Conservation (phyloP, 2,888 invertebrate species). For the Notodromas monacha region DNA sequence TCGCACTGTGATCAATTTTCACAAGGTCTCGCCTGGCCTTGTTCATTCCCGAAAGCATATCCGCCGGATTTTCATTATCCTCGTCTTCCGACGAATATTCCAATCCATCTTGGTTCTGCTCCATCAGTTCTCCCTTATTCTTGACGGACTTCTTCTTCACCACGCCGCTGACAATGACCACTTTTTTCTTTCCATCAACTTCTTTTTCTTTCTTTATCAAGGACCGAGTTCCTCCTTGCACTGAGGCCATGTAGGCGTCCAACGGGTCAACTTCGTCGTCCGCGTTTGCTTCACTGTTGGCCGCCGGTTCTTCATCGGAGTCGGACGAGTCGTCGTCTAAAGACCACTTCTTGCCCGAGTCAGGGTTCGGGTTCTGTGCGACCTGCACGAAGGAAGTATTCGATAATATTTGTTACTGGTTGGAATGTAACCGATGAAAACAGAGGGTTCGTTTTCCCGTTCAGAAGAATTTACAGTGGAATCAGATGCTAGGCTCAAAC, state of each 20-base stretch:
- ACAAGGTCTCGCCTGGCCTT: constrained; percentile 43
- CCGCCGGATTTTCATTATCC: constrained; percentile 53
- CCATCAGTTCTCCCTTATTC: constrained; percentile 86
- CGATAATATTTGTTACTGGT: too few relatives aligned
- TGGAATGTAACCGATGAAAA: too few relatives aligned
- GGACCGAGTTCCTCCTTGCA: too few relatives aligned
- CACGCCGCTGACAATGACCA: constrained; percentile 41
- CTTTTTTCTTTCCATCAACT: constrained; percentile 17
- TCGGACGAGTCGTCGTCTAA: constrained; percentile 85
- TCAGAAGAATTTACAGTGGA: too few relatives aligned
- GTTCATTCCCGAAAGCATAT: constrained; percentile 52
- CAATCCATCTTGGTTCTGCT: constrained; percentile 86
- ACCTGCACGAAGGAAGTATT: too few relatives aligned
- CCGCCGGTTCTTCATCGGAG: constrained; percentile 21
- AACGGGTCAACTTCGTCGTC: constrained; percentile 58
- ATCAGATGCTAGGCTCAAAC: too few relatives aligned
- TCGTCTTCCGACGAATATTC: constrained; percentile 93
- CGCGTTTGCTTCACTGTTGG: constrained; percentile 12
- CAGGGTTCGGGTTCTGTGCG: too few relatives aligned
- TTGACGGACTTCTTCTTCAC: constrained; percentile 37
- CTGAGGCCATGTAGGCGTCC: constrained; percentile 97
- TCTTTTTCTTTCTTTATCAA: constrained; percentile 7
- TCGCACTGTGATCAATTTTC: constrained; percentile 57
- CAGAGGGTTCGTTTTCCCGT: too few relatives aligned
- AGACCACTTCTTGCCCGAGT: constrained; percentile 57